phyloP scores from a whole-genome alignment of 2,888 invertebrate genomes.

The Ormyrus pomaceus region DNA sequence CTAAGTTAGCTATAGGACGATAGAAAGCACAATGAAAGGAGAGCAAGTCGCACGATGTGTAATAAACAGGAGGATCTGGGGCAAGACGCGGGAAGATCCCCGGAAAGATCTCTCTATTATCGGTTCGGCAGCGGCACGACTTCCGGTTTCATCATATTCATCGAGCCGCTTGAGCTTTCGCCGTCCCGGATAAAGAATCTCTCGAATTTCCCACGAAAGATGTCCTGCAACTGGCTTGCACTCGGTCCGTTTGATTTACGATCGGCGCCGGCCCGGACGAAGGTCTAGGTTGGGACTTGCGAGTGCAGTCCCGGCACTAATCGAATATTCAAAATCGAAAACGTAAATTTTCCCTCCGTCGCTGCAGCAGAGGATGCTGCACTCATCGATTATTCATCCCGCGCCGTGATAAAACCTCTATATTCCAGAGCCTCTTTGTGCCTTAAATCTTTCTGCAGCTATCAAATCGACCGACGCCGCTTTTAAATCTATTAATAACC shows the following conservation, averaged over 20 bases:
- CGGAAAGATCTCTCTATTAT: constrained; percentile 49
- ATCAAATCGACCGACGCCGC: background rate
- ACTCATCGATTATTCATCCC: constrained; percentile 56
- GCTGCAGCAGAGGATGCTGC: too few relatives aligned
- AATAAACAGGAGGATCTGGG: background rate
- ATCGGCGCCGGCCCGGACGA: constrained; percentile 32
- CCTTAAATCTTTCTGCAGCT: too few relatives aligned
- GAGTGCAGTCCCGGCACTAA: constrained; percentile 20
- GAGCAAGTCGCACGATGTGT: background rate
- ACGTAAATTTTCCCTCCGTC: constrained; percentile 27
- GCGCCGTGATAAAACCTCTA: constrained; percentile 48
- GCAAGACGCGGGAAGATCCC: constrained; percentile 28
- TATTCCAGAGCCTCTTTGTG: background rate
- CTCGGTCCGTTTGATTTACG: constrained; percentile 45
- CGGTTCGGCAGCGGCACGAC: constrained; percentile 38
- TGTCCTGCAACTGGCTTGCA: background rate
- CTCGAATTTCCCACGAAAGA: constrained; percentile 52
- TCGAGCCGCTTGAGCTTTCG: constrained; percentile 20
- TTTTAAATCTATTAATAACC: constrained; percentile 32
- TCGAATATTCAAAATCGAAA: constrained; percentile 57
- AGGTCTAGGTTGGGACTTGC: constrained; percentile 46
- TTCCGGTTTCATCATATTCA: constrained; percentile 51
- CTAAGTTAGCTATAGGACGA: background rate
- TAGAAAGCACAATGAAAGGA: background rate
- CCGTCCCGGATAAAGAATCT: constrained; percentile 49